Base-by-base conservation (phyloP, 2,113 vertebrate species). In the Numenius arquata region DNA sequence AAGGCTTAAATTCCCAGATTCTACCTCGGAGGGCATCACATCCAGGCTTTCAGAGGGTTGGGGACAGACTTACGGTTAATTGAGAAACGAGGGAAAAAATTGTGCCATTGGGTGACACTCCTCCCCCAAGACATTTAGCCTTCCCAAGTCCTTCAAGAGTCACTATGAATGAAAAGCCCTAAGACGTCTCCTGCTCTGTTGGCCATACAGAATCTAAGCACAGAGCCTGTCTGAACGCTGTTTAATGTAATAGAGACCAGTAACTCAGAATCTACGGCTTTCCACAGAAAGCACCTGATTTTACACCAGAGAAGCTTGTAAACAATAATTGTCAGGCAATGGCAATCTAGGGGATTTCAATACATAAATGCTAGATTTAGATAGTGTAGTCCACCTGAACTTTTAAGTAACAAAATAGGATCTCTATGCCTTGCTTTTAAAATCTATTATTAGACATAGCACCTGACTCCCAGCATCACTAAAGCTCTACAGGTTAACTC, bases 401-500 rank as follows among this genome's bases (percentile, higher is more conserved):
- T 41, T 12, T 80, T 58, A 79, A 19, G 40, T 41, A 88, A 80
- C 3, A 86, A 48, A 93, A 74, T 13, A 63, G 8, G 7, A 71
- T 38, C 18, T 30, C 48, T 59, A 6, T 38, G 9, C 26, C 17
- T 78, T 74, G 17, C 13, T 74, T 90, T 84, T 74, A 83, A 81
- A 86, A 74, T 45, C 11, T 22, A 38, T 70, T 66, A 62, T 41
- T 76, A 88, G 36, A 68, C 70, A 45, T 4, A 61, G 41, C 47
- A 76, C 34, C 71, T 86, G 59, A 79, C 36, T 52, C 26, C 72
- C 76, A 81, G 47, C 48, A 77, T 20, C 53, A n/a, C 55, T 66
- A 89, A 55, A 85, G 27, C 41, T 84, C 36, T 84, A 93, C 87
- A 96, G 68, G 45, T 96, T 96, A 93, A 80, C 45, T 90, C 90